These are phyloP conservation scores for Chunga burmeisteri DNA, from an alignment of 2,113 vertebrate genomes.

Conservation along the genomic window DNA sequence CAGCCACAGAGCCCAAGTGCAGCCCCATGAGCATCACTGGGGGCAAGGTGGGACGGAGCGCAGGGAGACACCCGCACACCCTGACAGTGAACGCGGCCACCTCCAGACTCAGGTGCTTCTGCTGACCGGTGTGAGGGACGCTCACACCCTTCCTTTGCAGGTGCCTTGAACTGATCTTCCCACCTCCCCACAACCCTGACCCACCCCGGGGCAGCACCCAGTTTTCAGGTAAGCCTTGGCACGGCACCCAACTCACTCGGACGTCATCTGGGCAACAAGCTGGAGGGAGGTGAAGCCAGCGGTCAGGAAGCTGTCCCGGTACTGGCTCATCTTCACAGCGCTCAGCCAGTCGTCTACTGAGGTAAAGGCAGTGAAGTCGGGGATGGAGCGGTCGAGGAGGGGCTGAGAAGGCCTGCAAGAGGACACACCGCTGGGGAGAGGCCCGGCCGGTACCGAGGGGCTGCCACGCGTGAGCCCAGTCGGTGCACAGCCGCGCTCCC, in stretches of 20 bases:
- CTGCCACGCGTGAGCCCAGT: not conserved
- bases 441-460: rapidly evolving
- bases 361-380: conserved; percentile 97
- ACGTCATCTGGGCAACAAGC: conserved; percentile 95
- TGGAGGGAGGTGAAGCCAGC: conserved; percentile 97
- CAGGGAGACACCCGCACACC: not conserved
- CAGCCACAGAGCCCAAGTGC: not conserved
- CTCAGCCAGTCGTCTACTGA: conserved; percentile 97
- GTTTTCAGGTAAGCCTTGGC: rapidly evolving
- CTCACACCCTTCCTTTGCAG: not conserved
- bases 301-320: conserved; percentile 96
- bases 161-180: not conserved
- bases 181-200: not conserved
- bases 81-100: not conserved
- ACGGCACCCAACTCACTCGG: conserved; percentile 85
- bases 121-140: not conserved
- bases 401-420: conserved; percentile 93
- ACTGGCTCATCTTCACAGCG: conserved; percentile 98
- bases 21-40: not conserved
- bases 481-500: not conserved
- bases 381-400: conserved; percentile 95
- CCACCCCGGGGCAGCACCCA: not conserved
- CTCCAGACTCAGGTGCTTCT: not conserved
- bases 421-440: not conserved
- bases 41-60: not conserved